Evolutionary conservation across 2,888 invertebrate genomes (phyloP).

Genomic region (Dicranocentrus wangi): DNA sequence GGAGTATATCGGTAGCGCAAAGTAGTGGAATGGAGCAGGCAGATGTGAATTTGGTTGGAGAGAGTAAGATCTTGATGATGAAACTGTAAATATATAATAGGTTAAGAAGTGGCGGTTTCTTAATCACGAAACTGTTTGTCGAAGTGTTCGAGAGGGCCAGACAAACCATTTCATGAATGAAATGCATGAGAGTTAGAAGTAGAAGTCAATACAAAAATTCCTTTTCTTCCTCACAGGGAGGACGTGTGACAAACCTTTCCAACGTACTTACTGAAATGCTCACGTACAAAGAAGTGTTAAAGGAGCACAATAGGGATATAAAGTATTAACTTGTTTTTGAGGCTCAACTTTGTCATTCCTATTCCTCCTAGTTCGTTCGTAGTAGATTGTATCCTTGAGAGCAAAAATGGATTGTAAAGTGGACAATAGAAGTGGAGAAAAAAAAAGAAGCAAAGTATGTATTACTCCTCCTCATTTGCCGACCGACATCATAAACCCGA

Average conservation of each 20-base stretch:
- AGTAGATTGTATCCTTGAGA: constrained; percentile 38
- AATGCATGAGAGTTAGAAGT: constrained; percentile 5
- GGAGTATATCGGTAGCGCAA: no score
- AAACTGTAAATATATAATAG: no score
- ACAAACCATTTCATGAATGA: constrained; percentile 52
- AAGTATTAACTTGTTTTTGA: no score
- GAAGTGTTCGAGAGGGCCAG: no score
- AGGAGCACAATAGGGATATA: constrained; percentile 10
- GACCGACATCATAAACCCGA: constrained; percentile 57
- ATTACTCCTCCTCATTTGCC: constrained; percentile 30
- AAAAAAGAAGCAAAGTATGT: no score
- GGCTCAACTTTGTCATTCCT: no score
- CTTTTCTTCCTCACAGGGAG: not conserved
- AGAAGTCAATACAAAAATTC: constrained; percentile 18
- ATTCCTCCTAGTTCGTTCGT: no score
- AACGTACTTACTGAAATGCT: constrained; percentile 27
- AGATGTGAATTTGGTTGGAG: no score
- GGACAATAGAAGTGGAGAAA: constrained; percentile 37
- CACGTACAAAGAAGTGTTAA: not conserved
- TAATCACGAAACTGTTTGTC: constrained; percentile 12
- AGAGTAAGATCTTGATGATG: no score
- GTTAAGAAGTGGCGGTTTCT: constrained; percentile 35
- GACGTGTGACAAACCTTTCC: constrained; percentile 59
- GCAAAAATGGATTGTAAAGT: constrained; percentile 50
- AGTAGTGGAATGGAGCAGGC: no score